These are phyloP conservation scores for Probaryconus sp. DNA, from an alignment of 1,140 invertebrate species.

Conservation along the genomic window DNA sequence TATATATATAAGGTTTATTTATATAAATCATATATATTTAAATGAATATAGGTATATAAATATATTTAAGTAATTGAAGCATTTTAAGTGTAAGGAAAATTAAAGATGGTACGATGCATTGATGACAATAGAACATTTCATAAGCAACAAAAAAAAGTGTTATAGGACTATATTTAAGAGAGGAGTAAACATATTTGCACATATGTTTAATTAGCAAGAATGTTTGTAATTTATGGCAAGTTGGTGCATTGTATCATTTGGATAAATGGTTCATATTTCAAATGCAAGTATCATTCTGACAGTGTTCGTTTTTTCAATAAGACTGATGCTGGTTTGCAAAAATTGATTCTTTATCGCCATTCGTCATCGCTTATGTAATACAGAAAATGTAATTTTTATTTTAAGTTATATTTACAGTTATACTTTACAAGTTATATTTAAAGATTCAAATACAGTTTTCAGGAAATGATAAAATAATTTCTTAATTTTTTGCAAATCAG, in stretches of 20 bases:
- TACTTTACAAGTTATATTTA: too few relatives aligned
- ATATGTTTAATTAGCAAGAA: background rate
- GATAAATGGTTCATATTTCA: constrained; percentile 8
- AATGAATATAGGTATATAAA: constrained; percentile 16
- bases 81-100: constrained; percentile 23
- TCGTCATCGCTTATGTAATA: too few relatives aligned
- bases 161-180: too few relatives aligned
- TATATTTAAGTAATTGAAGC: constrained; percentile 18
- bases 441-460: too few relatives aligned
- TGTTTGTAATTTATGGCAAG: background rate
- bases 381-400: too few relatives aligned
- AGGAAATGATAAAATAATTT: constrained; percentile 7
- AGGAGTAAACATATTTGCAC: too few relatives aligned
- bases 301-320: constrained; percentile 40
- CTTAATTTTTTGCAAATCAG: constrained; percentile 28
- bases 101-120: constrained; percentile 33
- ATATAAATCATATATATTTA: constrained; percentile 15
- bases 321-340: constrained; percentile 55
- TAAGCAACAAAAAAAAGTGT: background rate
- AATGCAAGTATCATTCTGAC: constrained; percentile 17
- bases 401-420: too few relatives aligned
- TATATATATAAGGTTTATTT: constrained; percentile 31
- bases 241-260: constrained; percentile 37
- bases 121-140: background rate
- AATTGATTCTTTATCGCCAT: too few relatives aligned